Conservation (phyloP, 1,140 invertebrate species). For the Drosophila kohkoa region DNA sequence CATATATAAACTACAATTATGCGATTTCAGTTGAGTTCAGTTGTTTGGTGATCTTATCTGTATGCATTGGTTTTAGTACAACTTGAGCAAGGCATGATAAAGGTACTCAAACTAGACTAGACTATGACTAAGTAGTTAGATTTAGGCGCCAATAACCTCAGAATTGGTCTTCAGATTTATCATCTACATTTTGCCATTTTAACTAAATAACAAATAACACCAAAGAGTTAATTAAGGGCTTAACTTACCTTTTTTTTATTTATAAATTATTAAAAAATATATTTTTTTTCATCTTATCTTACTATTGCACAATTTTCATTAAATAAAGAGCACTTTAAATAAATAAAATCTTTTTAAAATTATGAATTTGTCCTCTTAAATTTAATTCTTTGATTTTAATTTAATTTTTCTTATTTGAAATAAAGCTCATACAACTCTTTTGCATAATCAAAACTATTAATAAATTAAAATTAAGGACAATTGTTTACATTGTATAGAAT, state of each 20-base stretch:
- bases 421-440: constrained; percentile 3
- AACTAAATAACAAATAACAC: neutral
- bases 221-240: constrained; percentile 4
- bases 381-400: too few species aligned
- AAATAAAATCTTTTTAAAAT: too few species aligned
- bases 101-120: constrained; percentile 55
- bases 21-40: constrained; percentile 22
- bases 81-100: constrained; percentile 68
- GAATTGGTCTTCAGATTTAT: constrained; percentile 70
- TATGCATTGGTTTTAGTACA: constrained; percentile 44
- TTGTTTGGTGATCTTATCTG: constrained; percentile 33
- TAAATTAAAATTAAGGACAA: neutral
- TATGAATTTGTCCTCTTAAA: too few species aligned
- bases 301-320: too few species aligned
- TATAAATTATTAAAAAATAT: too few species aligned
- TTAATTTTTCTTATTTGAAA: neutral
- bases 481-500: neutral
- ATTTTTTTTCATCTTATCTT: too few species aligned
- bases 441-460: neutral
- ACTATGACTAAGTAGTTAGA: constrained; percentile 55
- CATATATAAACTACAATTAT: constrained; percentile 11
- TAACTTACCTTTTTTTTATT: too few species aligned
- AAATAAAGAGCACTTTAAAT: neutral
- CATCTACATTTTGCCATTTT: neutral
- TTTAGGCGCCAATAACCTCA: constrained; percentile 73